Conservation (phyloP, 2,113 vertebrate species). For the Speoplatyrhinus poulsoni region DNA sequence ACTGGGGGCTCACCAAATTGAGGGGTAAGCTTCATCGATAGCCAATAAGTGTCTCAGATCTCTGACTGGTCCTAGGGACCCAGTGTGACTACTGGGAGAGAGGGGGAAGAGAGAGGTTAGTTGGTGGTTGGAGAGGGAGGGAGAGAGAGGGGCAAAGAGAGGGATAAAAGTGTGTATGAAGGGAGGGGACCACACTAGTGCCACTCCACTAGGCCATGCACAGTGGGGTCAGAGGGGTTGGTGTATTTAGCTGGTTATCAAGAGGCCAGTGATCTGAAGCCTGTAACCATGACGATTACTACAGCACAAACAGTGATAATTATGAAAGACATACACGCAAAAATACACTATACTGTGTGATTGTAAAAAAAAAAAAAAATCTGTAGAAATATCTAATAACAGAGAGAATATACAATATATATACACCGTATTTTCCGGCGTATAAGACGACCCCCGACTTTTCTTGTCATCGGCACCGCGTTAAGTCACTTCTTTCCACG, state of each 20-base stretch:
- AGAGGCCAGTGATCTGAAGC: neutral
- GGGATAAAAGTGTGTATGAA: neutral
- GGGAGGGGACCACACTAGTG: conserved; percentile 33
- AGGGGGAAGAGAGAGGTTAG: neutral
- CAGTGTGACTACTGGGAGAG: neutral
- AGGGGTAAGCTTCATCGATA: neutral
- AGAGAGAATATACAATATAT: too few species aligned
- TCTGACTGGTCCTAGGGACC: neutral
- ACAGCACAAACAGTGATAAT: neutral
- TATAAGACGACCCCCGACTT: too few species aligned
- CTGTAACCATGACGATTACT: neutral
- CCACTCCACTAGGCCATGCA: conserved; percentile 42
- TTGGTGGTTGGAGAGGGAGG: neutral
- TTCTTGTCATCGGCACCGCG: too few species aligned
- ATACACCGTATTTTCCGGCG: too few species aligned
- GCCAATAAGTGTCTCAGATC: neutral
- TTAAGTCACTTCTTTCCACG: too few species aligned
- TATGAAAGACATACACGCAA: too few species aligned
- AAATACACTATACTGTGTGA: too few species aligned
- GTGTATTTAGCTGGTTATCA: neutral
- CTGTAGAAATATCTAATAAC: too few species aligned
- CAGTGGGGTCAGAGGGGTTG: conserved; percentile 7
- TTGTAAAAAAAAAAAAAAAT: too few species aligned
- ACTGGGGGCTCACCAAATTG: neutral
- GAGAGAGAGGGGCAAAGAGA: conserved; percentile 3